Conservation (phyloP, 2,113 vertebrate species). For the Suncus etruscus region DNA sequence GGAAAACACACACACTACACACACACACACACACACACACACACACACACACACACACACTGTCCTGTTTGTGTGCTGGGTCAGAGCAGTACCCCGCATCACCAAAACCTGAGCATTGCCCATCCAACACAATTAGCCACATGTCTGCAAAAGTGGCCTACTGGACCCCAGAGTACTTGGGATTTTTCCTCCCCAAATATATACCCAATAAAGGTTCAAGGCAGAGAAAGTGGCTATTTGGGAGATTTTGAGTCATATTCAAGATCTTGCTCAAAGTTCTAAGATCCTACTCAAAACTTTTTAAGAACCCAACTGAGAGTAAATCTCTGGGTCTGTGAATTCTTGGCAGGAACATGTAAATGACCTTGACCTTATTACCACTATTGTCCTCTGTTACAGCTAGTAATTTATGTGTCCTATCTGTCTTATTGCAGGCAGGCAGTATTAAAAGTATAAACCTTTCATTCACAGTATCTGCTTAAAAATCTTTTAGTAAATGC, state of each 20-base stretch:
- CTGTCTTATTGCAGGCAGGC: background rate
- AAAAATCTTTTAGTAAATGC: constrained; percentile 33
- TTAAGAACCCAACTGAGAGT: background rate
- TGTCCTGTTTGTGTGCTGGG: too few relatives aligned
- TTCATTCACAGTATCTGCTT: background rate
- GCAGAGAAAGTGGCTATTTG: background rate
- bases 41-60: too few relatives aligned
- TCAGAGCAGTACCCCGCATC: too few relatives aligned
- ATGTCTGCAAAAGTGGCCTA: too few relatives aligned
- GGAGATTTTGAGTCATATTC: background rate
- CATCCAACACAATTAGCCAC: too few relatives aligned
- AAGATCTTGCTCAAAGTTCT: background rate
- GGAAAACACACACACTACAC: too few relatives aligned
- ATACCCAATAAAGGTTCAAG: too few relatives aligned
- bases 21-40: too few relatives aligned
- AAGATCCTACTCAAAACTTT: background rate
- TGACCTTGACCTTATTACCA: background rate
- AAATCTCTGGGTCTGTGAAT: background rate
- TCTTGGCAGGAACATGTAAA: background rate
- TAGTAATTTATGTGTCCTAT: background rate
- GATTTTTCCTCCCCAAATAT: too few relatives aligned
- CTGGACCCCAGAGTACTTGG: too few relatives aligned
- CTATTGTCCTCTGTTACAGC: background rate
- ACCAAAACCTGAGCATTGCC: too few relatives aligned
- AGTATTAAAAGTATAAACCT: background rate